Base-by-base conservation (phyloP, 2,888 invertebrate genomes). In the Trachelus iudaicus region DNA sequence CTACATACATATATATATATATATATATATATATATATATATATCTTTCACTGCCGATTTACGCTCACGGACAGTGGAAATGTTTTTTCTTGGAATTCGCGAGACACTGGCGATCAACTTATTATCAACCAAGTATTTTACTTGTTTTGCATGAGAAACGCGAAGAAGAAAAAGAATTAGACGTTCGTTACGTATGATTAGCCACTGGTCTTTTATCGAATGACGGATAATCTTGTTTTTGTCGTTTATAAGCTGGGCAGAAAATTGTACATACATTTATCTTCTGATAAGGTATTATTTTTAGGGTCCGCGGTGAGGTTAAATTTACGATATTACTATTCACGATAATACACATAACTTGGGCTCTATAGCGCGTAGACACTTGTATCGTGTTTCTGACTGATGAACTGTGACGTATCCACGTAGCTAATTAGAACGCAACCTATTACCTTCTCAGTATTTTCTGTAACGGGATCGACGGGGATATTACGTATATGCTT, bases 401-500 rank as follows among this genome's bases (percentile, higher is more conserved):
- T 23, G 23, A 23, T 56, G 56, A 23, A 23, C 6, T 23, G 56
- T 56, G 23, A 56, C 1, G 56, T 56, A 56, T 56, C 23, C 1
- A 56, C 56, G 56, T 56, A 23, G 56, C 15, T 56, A 56, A 56
- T 56, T 56, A 56, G 23, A 56, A 56, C 56, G 56, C 2, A 9
- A 56, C 23, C 56, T 23, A 23, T 56, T 56, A 56, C 56, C 56
- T 56, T 56, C 56, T 23, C 23, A 56, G 56, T 56, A 2, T 56
- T 23, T 23, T 56, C 23, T 2, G 23, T 23, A 56, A 56, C 23
- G 23, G 56, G 56, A 56, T 56, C 56, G 56, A 56, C 56, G 9
- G 56, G 56, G 56, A 23, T 23, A 56, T 56, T 9, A 23, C 23
- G 56, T 56, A 23, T 56, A 23, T 23, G 80, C 75, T 83, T 84